Evolutionary conservation across 2,888 invertebrate genomes (phyloP).

Genomic region (Heliothis peltigera): DNA sequence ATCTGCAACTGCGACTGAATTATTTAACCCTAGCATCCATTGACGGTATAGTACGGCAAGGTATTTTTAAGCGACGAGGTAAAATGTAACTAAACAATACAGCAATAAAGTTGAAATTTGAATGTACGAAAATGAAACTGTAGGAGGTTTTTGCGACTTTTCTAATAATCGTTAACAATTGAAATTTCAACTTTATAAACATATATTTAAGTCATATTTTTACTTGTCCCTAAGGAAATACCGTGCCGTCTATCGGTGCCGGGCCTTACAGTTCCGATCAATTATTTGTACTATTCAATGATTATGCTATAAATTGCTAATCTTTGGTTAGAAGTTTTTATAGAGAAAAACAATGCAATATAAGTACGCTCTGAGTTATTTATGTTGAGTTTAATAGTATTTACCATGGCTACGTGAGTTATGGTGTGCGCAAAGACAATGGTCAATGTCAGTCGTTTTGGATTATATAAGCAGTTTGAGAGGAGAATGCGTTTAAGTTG

Average conservation of each 20-base stretch:
- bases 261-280: constrained; percentile 60
- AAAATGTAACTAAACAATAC: no score
- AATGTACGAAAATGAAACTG: no score
- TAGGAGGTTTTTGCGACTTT: no score
- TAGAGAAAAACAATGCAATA: constrained; percentile 43
- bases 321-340: constrained; percentile 48
- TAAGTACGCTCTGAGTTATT: constrained; percentile 17
- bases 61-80: no score
- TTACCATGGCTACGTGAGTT: constrained; percentile 27
- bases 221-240: no score
- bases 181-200: no score
- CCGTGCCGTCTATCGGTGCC: no score
- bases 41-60: no score
- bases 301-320: constrained; percentile 65
- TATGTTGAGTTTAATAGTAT: constrained; percentile 35
- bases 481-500: not conserved
- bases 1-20: constrained; percentile 44
- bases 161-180: no score
- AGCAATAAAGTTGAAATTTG: no score
- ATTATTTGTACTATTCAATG: constrained; percentile 67
- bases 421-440: constrained; percentile 26
- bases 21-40: constrained; percentile 17
- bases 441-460: constrained; percentile 13
- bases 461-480: not conserved
- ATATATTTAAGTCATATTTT: no score